These are phyloP conservation scores for Crypturellus tataupa DNA, from an alignment of 2,797 vertebrate genomes.

Conservation along the genomic window DNA sequence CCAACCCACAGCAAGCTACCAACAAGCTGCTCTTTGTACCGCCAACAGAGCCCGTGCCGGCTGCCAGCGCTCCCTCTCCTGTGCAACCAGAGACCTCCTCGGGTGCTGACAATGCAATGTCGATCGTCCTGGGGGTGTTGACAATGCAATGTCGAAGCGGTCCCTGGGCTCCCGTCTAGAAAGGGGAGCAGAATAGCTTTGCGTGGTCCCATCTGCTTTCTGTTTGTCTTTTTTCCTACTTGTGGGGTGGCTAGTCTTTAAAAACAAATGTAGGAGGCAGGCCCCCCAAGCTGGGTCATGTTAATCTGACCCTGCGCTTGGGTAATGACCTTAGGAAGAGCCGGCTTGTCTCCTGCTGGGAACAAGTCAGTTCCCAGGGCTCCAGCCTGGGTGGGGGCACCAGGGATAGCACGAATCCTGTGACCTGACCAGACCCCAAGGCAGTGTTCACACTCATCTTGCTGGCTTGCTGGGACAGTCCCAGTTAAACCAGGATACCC, in stretches of 20 bases:
- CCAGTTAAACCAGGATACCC: neutral
- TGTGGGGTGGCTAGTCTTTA: neutral
- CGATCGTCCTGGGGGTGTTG: neutral
- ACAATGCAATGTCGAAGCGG: accelerated
- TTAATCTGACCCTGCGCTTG: neutral
- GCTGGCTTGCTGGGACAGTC: accelerated
- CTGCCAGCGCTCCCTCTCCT: neutral
- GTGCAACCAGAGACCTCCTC: neutral
- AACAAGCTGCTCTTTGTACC: accelerated
- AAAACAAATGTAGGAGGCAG: neutral
- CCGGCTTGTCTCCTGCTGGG: neutral
- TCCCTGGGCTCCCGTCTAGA: neutral
- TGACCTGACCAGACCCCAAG: neutral
- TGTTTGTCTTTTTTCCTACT: neutral
- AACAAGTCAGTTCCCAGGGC: neutral
- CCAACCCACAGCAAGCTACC: neutral
- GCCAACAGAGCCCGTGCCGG: neutral
- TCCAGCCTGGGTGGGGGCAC: neutral
- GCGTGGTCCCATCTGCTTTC: neutral
- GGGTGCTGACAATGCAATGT: accelerated
- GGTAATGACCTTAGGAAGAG: neutral
- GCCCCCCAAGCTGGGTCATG: neutral
- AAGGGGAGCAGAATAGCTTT: neutral
- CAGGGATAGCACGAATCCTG: neutral
- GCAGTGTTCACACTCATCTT: neutral